Percentiles rank a stretch among this genome's conserved stretches.
Evolutionary conservation across 1,140 invertebrate species (phyloP).

Genomic region (Diabrotica undecimpunctata): DNA sequence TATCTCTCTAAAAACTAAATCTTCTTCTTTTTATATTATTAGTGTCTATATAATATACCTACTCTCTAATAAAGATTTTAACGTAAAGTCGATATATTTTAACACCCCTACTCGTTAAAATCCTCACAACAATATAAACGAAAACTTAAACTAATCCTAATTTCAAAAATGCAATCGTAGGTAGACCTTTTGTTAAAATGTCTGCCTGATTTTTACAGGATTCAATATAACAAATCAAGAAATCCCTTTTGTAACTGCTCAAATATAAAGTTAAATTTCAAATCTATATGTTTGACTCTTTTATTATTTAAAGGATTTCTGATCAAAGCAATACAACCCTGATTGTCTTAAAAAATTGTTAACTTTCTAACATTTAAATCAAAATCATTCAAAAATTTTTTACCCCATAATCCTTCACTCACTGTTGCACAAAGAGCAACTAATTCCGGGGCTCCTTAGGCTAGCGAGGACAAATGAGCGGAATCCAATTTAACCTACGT

Average conservation of each 20-base stretch:
- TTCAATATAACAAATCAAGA: slow-evolving; percentile 25
- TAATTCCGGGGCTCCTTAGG: too few species aligned
- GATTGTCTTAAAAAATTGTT: slow-evolving; percentile 21
- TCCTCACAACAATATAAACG: background rate
- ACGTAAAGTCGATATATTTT: too few species aligned
- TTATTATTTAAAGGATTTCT: slow-evolving; percentile 47
- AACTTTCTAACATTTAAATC: slow-evolving; percentile 3
- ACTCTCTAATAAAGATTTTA: too few species aligned
- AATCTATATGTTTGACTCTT: slow-evolving; percentile 40
- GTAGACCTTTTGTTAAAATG: slow-evolving; percentile 31
- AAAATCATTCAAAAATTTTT: slow-evolving; percentile 37
- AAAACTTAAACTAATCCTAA: too few species aligned
- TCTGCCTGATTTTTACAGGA: slow-evolving; percentile 33
- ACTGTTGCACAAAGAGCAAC: slow-evolving; percentile 38
- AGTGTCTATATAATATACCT: too few species aligned
- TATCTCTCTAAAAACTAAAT: too few species aligned
- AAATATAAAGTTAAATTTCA: slow-evolving; percentile 31
- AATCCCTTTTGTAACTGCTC: slow-evolving; percentile 21
- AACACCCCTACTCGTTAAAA: background rate
- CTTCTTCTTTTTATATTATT: too few species aligned
- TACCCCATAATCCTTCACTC: slow-evolving; percentile 41
- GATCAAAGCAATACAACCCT: slow-evolving; percentile 42
- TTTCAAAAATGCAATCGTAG: too few species aligned
- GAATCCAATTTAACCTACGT: too few species aligned
- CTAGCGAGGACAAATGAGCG: too few species aligned